Evolutionary conservation across 2,797 vertebrate species (phyloP), one percentile per base, ranked within the genome.

Genomic region (Sarcophilus harrisii): DNA sequence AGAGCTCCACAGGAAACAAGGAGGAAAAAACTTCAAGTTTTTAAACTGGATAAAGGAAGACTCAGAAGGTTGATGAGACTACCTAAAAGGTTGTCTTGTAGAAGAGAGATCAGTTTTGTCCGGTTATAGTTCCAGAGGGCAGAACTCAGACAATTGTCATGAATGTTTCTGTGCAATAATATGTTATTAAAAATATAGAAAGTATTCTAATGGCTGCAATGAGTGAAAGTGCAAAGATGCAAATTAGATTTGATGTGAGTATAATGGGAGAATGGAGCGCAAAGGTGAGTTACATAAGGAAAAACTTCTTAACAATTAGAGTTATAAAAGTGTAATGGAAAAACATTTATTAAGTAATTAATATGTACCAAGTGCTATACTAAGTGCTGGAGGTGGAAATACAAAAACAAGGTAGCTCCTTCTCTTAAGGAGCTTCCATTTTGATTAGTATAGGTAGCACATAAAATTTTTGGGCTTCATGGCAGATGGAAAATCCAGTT

Each of bases 281-380:
- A 49, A 87, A 87, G 73, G 73, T 87, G 73, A 87, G 38, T 87
- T 87, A 28, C 38, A 49, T 45, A 87, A 87, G 73, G 38, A 87
- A 87, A 87, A 87, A 87, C 73, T 24, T 81, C 73, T 81, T 45
- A 49, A 87, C 38, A 87, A 87, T 49, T 49, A 45, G 38, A 87
- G 38, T 73, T 87, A 87, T 87, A 87, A 87, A 87, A 45, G 27
- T 87, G 38, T 87, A 87, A 87, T 87, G 73, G 73, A 87, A 49
- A 87, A 87, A 87, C 38, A 87, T 87, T 81, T 81, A 81, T 81
- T 81, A 81, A 81, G n/a, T 87, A 87, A 87, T 45, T 87, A 87
- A 87, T 87, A 87, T 87, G 38, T 87, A 87, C 21, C 24, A 87
- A 87, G 73, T 87, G 73, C 38, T 49, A 24, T 45, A 4, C 38